Evolutionary conservation across 2,113 vertebrate genomes (phyloP).

Genomic region (Pangasianodon hypophthalmus): DNA sequence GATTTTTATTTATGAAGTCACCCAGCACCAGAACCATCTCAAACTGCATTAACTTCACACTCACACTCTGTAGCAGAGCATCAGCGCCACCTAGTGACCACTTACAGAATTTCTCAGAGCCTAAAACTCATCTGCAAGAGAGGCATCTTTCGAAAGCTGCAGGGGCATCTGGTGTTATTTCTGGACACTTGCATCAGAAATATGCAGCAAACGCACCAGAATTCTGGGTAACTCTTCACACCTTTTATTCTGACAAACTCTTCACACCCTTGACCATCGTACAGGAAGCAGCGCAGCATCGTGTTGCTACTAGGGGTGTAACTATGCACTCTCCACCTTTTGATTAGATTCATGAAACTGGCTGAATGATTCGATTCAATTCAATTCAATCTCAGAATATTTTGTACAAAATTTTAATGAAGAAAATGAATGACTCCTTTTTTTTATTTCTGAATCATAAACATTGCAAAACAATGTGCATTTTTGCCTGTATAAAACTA

Average conservation of each 20-base stretch:
- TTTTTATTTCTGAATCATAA: too few relatives aligned
- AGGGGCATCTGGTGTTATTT: neutral
- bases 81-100: conserved; percentile 10
- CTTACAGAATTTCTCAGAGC: neutral
- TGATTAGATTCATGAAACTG: neutral
- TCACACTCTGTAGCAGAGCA: neutral
- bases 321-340: neutral
- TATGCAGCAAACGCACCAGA: neutral
- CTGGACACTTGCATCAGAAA: neutral
- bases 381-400: neutral
- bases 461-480: neutral
- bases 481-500: neutral
- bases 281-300: neutral
- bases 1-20: conserved; percentile 4
- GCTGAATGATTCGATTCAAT: too few relatives aligned
- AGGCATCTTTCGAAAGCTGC: neutral
- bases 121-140: neutral
- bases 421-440: too few relatives aligned
- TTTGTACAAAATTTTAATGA: too few relatives aligned
- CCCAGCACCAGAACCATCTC: neutral
- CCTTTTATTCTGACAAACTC: neutral
- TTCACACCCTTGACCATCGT: neutral
- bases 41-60: neutral
- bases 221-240: neutral
- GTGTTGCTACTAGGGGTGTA: neutral